A percentile compares a stretch with the other conserved stretches of the same genome.
Evolutionary conservation across 2,888 invertebrate genomes (phyloP).

Genomic region (Drosophila macrothrix): DNA sequence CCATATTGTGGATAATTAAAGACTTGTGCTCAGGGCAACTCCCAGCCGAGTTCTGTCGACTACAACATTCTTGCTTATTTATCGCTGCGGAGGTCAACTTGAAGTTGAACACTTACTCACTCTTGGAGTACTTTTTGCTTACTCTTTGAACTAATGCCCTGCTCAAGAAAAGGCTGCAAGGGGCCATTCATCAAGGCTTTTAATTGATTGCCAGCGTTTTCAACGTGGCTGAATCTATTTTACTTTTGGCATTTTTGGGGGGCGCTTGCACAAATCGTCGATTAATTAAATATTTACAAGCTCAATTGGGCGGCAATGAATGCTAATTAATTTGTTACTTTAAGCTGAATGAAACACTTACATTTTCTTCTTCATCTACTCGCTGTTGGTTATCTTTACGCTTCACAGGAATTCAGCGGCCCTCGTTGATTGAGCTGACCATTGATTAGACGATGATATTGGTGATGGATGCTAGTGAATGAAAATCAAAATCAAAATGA

Average conservation of each 20-base stretch:
- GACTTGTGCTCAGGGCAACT: neutral
- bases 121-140: neutral
- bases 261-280: conserved; percentile 60
- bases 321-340: conserved; percentile 74
- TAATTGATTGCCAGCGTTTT: conserved; percentile 63
- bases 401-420: conserved; percentile 40
- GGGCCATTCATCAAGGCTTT: conserved; percentile 56
- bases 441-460: conserved; percentile 52
- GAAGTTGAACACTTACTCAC: neutral
- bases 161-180: conserved; percentile 3
- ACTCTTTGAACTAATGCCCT: conserved; percentile 1
- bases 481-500: neutral
- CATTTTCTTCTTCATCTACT: conserved; percentile 7
- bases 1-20: neutral
- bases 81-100: neutral
- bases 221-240: conserved; percentile 21
- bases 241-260: conserved; percentile 39
- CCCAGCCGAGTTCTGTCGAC: neutral
- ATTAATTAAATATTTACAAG: conserved; percentile 80
- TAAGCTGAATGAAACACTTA: conserved; percentile 41
- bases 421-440: conserved; percentile 34
- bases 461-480: conserved; percentile 26
- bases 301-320: conserved; percentile 77
- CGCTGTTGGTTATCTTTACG: conserved; percentile 66
- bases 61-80: neutral